These are phyloP conservation scores for Papilio glaucus DNA, from an alignment of 1,140 invertebrate genomes.

Conservation along the genomic window DNA sequence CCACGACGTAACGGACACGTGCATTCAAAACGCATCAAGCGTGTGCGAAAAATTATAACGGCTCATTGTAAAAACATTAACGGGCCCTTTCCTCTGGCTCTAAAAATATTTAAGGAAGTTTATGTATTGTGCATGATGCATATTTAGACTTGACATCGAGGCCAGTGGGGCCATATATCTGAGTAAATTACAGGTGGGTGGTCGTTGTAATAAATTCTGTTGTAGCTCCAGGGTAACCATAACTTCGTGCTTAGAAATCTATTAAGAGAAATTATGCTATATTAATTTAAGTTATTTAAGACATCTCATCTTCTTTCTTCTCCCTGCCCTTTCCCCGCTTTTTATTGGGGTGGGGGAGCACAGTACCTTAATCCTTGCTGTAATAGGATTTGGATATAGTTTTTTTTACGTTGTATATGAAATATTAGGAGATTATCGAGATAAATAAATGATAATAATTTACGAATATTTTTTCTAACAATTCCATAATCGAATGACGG, in stretches of 20 bases:
- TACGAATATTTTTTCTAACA: too few relatives aligned
- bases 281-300: not conserved
- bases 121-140: conserved; percentile 2
- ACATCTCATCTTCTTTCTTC: too few relatives aligned
- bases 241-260: not conserved
- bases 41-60: conserved; percentile 17
- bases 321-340: too few relatives aligned
- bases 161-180: not conserved
- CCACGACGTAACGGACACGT: not conserved
- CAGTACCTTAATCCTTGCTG: too few relatives aligned
- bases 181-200: not conserved
- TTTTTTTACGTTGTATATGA: too few relatives aligned
- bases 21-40: conserved; percentile 10
- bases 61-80: not conserved
- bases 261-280: not conserved
- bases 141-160: not conserved
- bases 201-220: conserved; percentile 6
- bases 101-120: conserved; percentile 20
- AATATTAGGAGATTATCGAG: too few relatives aligned
- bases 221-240: not conserved
- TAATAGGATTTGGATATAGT: too few relatives aligned
- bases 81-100: not conserved
- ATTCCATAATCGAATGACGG: too few relatives aligned
- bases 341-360: too few relatives aligned
- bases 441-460: too few relatives aligned